Conservation (phyloP, 2,797 vertebrate genomes). For the Girardinus metallicus region DNA sequence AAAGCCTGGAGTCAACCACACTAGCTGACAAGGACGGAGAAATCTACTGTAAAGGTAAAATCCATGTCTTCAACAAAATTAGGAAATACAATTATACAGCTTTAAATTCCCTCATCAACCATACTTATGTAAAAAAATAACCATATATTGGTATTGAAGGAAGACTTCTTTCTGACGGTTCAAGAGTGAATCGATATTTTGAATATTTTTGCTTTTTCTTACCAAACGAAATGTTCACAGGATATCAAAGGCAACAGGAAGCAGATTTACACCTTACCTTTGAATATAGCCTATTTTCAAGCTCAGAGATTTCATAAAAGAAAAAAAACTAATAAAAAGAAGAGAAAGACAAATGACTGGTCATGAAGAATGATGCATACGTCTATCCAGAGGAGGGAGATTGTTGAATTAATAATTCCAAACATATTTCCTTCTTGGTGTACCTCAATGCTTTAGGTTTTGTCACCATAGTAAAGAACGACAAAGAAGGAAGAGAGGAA, state of each 20-base stretch:
- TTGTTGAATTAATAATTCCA: not conserved
- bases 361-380: not conserved
- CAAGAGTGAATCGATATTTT: not conserved
- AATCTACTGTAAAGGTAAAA: constrained; percentile 85
- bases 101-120: not conserved
- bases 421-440: not conserved
- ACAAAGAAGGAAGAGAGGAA: not conserved
- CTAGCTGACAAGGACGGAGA: constrained; percentile 89
- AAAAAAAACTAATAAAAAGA: not conserved
- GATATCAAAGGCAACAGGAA: not conserved
- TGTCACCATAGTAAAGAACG: not conserved
- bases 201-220: not conserved
- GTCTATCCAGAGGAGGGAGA: not conserved
- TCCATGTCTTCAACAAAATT: not conserved
- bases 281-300: not conserved
- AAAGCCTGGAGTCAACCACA: constrained; percentile 95
- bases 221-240: not conserved
- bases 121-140: not conserved
- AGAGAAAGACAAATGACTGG: not conserved
- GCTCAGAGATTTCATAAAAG: not conserved
- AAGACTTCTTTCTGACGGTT: not conserved
- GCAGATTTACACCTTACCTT: not conserved
- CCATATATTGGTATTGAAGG: not conserved
- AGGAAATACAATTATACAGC: not conserved
- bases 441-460: not conserved